These are phyloP conservation scores for Gavia stellata DNA, from an alignment of 2,113 vertebrate genomes.

Conservation along the genomic window DNA sequence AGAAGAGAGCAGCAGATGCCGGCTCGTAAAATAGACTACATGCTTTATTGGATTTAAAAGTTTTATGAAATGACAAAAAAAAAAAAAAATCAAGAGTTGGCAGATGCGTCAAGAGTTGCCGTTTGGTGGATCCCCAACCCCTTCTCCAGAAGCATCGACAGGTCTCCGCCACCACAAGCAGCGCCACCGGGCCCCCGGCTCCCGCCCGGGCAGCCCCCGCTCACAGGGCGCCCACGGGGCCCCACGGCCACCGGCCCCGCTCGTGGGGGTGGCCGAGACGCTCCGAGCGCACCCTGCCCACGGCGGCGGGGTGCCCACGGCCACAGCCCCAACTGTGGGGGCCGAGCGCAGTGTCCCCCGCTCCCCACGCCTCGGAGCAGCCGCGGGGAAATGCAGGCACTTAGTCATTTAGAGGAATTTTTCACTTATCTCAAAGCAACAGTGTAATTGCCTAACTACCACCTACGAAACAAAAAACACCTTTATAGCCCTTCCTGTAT, in stretches of 20 bases:
- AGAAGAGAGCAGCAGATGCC: not conserved
- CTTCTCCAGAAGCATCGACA: not conserved
- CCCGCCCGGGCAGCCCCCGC: not conserved
- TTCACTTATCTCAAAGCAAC: not conserved
- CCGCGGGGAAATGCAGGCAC: constrained; percentile 32
- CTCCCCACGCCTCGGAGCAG: not conserved
- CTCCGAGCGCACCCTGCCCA: not conserved
- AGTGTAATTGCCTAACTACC: not conserved
- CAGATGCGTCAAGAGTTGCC: not conserved
- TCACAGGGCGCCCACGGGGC: not conserved
- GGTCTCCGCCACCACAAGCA: not conserved
- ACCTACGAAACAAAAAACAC: not conserved
- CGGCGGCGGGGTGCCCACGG: not conserved
- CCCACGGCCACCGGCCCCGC: rapidly evolving
- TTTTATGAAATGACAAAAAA: constrained; percentile 68
- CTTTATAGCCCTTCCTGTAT: not conserved
- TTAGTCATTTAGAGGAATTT: constrained; percentile 9
- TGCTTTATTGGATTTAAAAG: constrained; percentile 78
- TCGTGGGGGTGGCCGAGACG: not conserved
- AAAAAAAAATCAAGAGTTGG: not conserved
- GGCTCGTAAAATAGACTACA: constrained; percentile 60
- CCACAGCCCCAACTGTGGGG: not conserved
- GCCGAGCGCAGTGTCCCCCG: not conserved
- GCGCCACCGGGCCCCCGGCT: not conserved
- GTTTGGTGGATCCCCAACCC: not conserved